Base-by-base conservation (phyloP, 2,797 vertebrate genomes). In the Esox masquinongy region DNA sequence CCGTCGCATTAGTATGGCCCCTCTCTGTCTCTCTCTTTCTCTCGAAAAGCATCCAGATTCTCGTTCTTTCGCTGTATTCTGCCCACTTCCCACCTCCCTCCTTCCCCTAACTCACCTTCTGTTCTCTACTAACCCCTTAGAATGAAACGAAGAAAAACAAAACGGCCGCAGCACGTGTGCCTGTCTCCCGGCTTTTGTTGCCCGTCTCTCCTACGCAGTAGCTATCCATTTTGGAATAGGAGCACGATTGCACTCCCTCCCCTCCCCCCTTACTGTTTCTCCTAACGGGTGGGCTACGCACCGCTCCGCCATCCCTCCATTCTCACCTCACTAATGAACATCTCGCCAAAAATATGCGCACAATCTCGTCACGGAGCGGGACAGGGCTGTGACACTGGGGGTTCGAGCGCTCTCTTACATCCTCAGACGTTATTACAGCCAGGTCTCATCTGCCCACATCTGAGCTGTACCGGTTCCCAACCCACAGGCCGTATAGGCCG, bases 41-140 rank as follows among this genome's bases (percentile, higher is more conserved):
- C 74, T 70, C 39, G 50, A 53, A 53, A 53, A 53, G 50, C 50
- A 53, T 16, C 17, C 50, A 16, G 50, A 16, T 53, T 72, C 26
- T 73, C 29, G 19, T 26, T 76, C 36, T 36, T 63, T 69, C 72
- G 31, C 50, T 70, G 19, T 19, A 49, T 43, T 16, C 43, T 56
- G n/a, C 17, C 56, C 31, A n/a, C n/a, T 34, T 84, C 78, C 87
- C 86, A n/a, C n/a, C 50, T 84, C 78, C 87, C 86, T 79, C 77
- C 80, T 82, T 34, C 47, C 31, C 74, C 74, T 68, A 83, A 82
- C 74, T 80, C n/a, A 22, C 53, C 47, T 72, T 56, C 74, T 66
- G 56, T 72, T 34, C 74, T 70, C 71, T 70, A 29, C 77, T 59
- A 66, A 64, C 83, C 43, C 50, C 68, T 22, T 22, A 59, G n/a